A percentile compares a stretch with the other conserved stretches of the same genome.
phyloP scores from a whole-genome alignment of 1,140 invertebrate genomes.

The Probaryconus sp. region DNA sequence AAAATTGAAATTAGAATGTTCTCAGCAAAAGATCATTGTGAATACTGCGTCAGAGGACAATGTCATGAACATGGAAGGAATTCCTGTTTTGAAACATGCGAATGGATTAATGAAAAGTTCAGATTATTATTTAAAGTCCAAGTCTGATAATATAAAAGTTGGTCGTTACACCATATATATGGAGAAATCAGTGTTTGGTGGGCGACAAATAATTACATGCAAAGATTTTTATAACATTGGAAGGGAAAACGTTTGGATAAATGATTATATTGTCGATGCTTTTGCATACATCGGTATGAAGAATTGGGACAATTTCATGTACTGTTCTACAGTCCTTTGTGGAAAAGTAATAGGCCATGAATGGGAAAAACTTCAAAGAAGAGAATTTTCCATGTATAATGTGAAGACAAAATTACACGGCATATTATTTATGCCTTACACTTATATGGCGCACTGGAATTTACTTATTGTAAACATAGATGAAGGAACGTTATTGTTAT shows the following conservation, averaged over 20 bases:
- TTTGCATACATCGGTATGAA: neutral
- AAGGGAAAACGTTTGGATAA: neutral
- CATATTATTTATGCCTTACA: constrained; percentile 13
- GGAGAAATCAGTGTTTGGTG: neutral
- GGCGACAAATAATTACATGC: neutral
- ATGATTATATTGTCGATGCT: neutral
- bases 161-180: neutral
- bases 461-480: constrained; percentile 17
- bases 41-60: no score
- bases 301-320: neutral
- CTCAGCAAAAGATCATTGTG: no score
- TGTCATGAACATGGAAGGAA: no score
- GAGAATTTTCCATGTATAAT: neutral
- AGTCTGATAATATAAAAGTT: neutral
- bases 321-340: neutral
- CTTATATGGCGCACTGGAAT: constrained; percentile 6
- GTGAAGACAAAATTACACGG: neutral
- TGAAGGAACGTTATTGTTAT: neutral
- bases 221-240: neutral
- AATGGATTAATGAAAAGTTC: neutral
- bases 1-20: no score
- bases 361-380: neutral
- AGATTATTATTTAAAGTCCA: neutral
- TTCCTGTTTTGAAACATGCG: no score
- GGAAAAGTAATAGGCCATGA: constrained; percentile 1